A percentile compares a stretch with the other conserved stretches of the same genome.
phyloP scores from a whole-genome alignment of 2,113 vertebrate species.

The Rafetus swinhoei region DNA sequence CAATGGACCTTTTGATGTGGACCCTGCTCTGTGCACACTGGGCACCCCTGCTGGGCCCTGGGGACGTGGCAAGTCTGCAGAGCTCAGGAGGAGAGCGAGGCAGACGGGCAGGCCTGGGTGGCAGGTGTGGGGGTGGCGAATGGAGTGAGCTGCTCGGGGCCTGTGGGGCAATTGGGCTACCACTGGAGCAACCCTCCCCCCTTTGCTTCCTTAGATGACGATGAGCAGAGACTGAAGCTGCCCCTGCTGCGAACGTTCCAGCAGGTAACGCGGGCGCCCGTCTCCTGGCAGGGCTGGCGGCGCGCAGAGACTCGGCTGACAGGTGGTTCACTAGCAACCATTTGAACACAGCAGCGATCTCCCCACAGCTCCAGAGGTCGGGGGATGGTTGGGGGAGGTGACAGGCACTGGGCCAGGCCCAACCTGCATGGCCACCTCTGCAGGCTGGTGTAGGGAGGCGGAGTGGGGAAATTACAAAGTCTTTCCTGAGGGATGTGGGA shows the following conservation, averaged over 20 bases:
- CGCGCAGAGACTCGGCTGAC: neutral
- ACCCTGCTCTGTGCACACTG: neutral
- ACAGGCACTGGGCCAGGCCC: neutral
- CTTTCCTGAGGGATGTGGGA: neutral
- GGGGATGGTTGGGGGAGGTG: slow-evolving; percentile 15
- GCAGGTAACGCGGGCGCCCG: slow-evolving; percentile 69
- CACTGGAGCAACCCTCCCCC: neutral
- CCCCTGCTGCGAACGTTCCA: slow-evolving; percentile 58
- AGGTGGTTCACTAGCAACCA: slow-evolving; percentile 22
- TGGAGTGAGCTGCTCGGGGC: neutral
- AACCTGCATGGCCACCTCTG: neutral
- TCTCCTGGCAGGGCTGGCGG: slow-evolving; percentile 26
- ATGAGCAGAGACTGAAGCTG: slow-evolving; percentile 63
- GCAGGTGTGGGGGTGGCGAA: neutral
- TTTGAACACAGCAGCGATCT: neutral
- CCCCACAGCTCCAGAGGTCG: slow-evolving; percentile 27
- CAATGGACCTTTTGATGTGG: neutral
- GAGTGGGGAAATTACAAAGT: neutral
- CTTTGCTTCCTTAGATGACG: slow-evolving; percentile 71
- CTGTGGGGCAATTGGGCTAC: neutral
- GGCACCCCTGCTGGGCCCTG: neutral
- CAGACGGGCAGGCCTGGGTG: neutral
- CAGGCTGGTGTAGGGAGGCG: neutral
- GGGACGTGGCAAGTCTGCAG: neutral
- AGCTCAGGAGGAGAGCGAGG: neutral